These are phyloP conservation scores for Drosophila kikkawai DNA, from an alignment of 1,140 invertebrate genomes.

Conservation along the genomic window DNA sequence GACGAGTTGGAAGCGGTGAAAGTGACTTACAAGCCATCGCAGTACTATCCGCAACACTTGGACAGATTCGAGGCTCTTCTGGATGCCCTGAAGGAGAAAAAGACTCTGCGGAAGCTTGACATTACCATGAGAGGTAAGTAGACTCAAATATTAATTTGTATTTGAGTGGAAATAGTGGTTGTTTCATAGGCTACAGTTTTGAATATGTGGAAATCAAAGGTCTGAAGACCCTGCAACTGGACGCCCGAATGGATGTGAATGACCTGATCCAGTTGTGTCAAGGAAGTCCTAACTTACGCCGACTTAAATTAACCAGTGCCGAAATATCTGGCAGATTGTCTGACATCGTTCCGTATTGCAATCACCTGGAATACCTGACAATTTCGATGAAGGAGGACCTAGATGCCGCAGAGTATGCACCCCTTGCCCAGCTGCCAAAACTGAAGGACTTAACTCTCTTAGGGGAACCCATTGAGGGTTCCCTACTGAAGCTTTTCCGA, in stretches of 20 bases:
- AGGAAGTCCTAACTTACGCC: constrained; percentile 3
- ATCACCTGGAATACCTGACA: constrained; percentile 2
- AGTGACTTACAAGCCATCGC: background rate
- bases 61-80: constrained; percentile 1
- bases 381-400: background rate
- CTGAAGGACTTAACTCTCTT: constrained; percentile 3
- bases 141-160: too few species aligned
- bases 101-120: background rate
- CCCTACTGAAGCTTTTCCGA: constrained; percentile 4
- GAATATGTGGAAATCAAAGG: background rate
- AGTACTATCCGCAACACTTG: constrained; percentile 1
- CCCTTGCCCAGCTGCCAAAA: background rate
- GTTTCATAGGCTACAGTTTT: background rate
- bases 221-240: background rate
- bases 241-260: background rate
- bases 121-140: background rate
- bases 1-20: background rate
- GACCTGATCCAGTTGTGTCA: background rate
- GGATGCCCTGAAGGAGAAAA: background rate
- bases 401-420: constrained; percentile 3
- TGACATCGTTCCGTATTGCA: constrained; percentile 16
- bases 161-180: background rate
- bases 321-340: constrained; percentile 2
- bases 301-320: background rate
- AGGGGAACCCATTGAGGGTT: constrained; percentile 6